phyloP scores from a whole-genome alignment of 2,113 vertebrate genomes.

The Mystacornis crossleyi region DNA sequence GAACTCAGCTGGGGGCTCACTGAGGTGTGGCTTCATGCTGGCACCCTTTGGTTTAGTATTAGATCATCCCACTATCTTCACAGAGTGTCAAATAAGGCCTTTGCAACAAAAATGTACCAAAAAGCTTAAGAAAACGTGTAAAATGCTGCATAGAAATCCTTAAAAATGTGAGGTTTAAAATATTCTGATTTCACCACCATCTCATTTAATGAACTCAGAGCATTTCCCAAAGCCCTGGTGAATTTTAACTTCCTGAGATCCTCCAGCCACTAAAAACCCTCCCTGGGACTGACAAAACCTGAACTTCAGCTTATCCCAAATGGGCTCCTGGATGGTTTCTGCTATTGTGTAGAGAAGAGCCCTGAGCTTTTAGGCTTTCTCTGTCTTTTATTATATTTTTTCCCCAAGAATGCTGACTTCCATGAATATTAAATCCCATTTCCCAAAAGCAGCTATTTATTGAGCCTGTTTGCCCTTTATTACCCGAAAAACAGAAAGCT shows the following conservation, averaged over 20 bases:
- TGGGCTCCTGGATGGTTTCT: neutral
- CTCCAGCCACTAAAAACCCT: neutral
- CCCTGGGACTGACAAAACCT: neutral
- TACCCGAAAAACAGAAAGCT: slow-evolving; percentile 1
- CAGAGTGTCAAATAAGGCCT: neutral
- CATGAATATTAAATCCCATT: slow-evolving; percentile 3
- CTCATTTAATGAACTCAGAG: neutral
- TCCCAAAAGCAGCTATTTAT: slow-evolving; percentile 45
- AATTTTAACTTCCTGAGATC: neutral
- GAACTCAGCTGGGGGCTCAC: neutral
- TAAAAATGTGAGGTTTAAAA: neutral
- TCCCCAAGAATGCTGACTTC: neutral
- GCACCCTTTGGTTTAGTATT: neutral
- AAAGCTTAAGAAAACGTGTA: neutral
- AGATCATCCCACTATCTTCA: neutral
- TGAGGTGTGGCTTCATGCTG: neutral
- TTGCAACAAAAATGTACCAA: neutral
- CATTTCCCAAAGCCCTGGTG: neutral
- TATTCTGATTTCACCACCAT: neutral
- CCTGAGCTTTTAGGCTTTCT: neutral
- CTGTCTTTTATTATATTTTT: neutral
- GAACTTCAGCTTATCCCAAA: neutral
- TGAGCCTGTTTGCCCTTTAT: slow-evolving; percentile 34
- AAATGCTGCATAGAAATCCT: neutral
- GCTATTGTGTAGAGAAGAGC: neutral